Evolutionary conservation across 2,113 vertebrate genomes (phyloP).

Genomic region (Pedetes capensis): DNA sequence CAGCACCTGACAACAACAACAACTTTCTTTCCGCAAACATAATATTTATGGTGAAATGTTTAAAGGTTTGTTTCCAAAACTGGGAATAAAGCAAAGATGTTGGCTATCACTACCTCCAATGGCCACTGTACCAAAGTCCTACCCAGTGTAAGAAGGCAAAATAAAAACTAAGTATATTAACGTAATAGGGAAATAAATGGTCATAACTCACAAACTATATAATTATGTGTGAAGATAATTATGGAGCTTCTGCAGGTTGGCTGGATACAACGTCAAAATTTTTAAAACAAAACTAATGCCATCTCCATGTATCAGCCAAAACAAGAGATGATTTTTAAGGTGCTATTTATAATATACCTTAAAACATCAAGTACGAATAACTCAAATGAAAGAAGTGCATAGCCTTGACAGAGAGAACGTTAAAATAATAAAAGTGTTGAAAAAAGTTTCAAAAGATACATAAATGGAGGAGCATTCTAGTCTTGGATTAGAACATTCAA

Average conservation of each 20-base stretch:
- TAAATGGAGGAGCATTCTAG: not conserved
- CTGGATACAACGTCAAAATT: not conserved
- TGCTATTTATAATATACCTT: not conserved
- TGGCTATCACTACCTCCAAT: not conserved
- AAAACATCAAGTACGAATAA: not conserved
- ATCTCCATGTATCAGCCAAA: not conserved
- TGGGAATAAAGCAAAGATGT: not conserved
- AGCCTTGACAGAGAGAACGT: not conserved
- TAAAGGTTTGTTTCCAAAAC: not conserved
- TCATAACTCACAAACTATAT: not conserved
- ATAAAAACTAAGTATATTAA: not conserved
- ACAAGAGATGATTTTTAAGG: not conserved
- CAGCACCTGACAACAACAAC: too few relatives aligned
- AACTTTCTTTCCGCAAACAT: not conserved
- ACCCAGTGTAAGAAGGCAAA: not conserved
- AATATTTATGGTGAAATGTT: not conserved
- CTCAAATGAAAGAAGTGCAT: not conserved
- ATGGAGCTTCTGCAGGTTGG: not conserved
- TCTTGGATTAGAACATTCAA: not conserved
- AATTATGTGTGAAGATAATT: not conserved
- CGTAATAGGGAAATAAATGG: not conserved
- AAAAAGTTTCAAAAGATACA: not conserved
- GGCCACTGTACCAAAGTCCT: not conserved
- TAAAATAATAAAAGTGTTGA: not conserved
- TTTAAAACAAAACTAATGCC: not conserved